These are phyloP conservation scores for Enteromius trimaculatus DNA, from an alignment of 2,797 vertebrate genomes.

Conservation along the genomic window DNA sequence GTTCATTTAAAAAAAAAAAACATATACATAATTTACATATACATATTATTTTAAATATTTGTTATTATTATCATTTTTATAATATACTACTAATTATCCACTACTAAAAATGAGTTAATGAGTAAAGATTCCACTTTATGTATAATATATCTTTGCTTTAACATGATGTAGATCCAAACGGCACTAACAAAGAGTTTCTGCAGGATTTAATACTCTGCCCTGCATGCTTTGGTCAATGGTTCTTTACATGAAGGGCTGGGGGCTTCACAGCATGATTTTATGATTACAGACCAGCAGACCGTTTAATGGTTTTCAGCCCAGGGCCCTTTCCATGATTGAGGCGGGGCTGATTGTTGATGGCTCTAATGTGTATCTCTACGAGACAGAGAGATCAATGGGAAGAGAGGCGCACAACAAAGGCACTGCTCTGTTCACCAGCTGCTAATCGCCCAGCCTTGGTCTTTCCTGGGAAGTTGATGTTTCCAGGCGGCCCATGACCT, in stretches of 20 bases:
- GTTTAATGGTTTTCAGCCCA: constrained; percentile 52
- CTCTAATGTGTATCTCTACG: constrained; percentile 44
- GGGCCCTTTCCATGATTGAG: constrained; percentile 34
- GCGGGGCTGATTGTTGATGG: constrained; percentile 41
- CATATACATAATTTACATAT: neutral
- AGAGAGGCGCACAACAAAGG: constrained; percentile 44
- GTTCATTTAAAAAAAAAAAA: neutral
- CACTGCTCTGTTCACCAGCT: constrained; percentile 45
- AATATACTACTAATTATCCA: neutral
- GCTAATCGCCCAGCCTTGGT: constrained; percentile 20
- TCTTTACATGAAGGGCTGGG: constrained; percentile 28
- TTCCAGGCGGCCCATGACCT: neutral
- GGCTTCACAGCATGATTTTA: constrained; percentile 36
- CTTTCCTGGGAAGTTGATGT: constrained; percentile 10
- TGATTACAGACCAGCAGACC: constrained; percentile 45
- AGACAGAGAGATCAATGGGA: constrained; percentile 44
- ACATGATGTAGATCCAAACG: constrained; percentile 11
- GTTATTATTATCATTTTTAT: neutral
- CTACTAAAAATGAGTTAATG: neutral
- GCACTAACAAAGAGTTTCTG: constrained; percentile 6
- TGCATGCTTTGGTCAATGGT: constrained; percentile 33
- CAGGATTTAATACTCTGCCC: neutral
- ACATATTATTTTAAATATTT: neutral
- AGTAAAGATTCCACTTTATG: neutral
- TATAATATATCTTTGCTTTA: neutral